Conservation (phyloP, 1,140 invertebrate genomes). For the Ooceraea biroi region DNA sequence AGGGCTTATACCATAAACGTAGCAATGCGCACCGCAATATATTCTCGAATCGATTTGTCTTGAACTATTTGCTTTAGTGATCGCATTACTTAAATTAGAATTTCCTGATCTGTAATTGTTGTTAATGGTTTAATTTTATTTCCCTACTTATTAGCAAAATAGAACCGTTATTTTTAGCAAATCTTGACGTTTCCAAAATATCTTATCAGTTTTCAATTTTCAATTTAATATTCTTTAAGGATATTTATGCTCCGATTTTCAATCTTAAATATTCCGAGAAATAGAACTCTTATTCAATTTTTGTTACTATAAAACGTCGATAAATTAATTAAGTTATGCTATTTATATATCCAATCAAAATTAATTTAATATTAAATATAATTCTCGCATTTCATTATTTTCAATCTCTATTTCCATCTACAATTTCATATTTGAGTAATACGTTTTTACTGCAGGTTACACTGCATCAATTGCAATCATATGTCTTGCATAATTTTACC, state of each 20-base stretch:
- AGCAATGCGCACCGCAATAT: not conserved
- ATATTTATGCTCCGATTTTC: not conserved
- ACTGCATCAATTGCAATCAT: too few species aligned
- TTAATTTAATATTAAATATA: not conserved
- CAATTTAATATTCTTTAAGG: too few species aligned
- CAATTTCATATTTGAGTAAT: not conserved
- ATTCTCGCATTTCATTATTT: too few species aligned
- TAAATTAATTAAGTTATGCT: not conserved
- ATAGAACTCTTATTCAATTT: conserved; percentile 15
- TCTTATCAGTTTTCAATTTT: too few species aligned
- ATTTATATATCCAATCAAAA: not conserved
- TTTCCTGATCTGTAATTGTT: too few species aligned
- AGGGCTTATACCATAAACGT: not conserved
- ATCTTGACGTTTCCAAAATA: too few species aligned
- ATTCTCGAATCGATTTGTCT: not conserved
- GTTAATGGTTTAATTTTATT: too few species aligned
- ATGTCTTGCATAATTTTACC: too few species aligned
- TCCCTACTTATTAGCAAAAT: too few species aligned
- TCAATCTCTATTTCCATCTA: not conserved
- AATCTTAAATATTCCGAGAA: not conserved
- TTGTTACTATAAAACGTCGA: not conserved
- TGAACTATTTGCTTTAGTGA: not conserved
- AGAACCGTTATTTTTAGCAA: too few species aligned
- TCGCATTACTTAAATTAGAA: too few species aligned
- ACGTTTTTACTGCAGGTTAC: not conserved